Evolutionary conservation across 2,113 vertebrate genomes (phyloP), one percentile per base, ranked within the genome.

Genomic region (Ictalurus punctatus): DNA sequence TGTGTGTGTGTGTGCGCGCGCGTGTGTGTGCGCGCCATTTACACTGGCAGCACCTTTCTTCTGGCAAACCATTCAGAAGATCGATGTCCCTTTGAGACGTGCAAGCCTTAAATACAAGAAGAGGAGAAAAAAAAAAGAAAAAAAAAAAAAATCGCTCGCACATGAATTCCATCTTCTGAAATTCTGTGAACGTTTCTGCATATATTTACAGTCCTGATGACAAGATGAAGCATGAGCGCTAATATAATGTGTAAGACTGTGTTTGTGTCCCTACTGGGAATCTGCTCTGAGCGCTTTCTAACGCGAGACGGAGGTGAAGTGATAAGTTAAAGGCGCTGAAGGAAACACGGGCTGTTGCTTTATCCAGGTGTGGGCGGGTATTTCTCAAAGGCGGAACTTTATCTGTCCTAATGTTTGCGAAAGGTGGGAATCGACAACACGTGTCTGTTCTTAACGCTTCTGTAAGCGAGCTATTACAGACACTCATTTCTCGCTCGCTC

Each of bases 1-100:
- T 23, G 8, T 34, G n/a, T 58, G 79, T 80, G 14, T 80, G 25
- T 80, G 48, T 87, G 37, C 27, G n/a, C 19, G 65, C 54, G 71
- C 61, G 54, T 61, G 71, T 78, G 85, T 58, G 34, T 78, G 65
- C 79, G 79, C 87, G 87, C 91, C 85, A 85, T 91, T 89, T 90
- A 80, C 90, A 93, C 44, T 84, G 92, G 87, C 30, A 86, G 84
- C 90, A 88, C 88, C 84, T 79, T 92, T 91, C 91, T 90, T 91
- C 76, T 90, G 90, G 85, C 79, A 86, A 89, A 78, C 91, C 92
- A 88, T 93, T 94, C 91, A 61, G 85, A 89, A 93, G 90, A 94
- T 87, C 90, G 90, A 94, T 93, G 59, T 78, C 91, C 92, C 79
- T 91, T 48, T 79, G 92, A 91, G 93, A 91, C 85, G 82, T 86